Base-by-base conservation (phyloP, 2,888 invertebrate species). In the Miltochrista miniata region DNA sequence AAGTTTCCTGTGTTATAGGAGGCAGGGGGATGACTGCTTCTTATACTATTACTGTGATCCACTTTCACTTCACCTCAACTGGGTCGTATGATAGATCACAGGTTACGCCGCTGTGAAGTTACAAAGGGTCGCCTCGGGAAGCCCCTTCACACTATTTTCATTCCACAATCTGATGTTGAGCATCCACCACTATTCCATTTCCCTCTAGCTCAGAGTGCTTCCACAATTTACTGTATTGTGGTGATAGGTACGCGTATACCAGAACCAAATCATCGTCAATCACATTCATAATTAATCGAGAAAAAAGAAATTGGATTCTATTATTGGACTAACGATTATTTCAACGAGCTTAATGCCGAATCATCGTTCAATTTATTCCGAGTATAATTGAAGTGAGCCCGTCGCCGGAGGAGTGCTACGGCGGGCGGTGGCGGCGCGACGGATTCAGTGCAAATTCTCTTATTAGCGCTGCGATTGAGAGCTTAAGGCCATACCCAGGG, bases 271-370 rank as follows among this genome's bases (percentile, higher is more conserved):
- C 80, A 79, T 79, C 61, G 66, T 51, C 51, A 72, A 75, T 79
- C 79, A 76, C 74, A 74, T 67, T 71, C 77, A 75, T 81, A 80
- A 81, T 82, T 83, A 83, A 79, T 81, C 68, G 63, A 77, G 5
- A 4, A 24, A 78, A 82, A 80, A 79, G 83, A 76, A 77, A 83
- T 82, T 78, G 81, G 74, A 79, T 81, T 76, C 83, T 77, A 76
- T 85, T 83, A 87, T 86, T 82, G 79, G 68, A 76, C 70, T 61
- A 74, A 71, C 81, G 83, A 86, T 85, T 24, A 85, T 56, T 60
- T 53, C 56, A 52, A 58, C 47, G 64, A 69, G 72, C 75, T 77
- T 76, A 82, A 72, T 76, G 77, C 72, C 71, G 72, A 76, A 74
- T 81, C 76, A 51, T 68, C 70, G 72, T 71, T 79, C 84, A 84